Evolutionary conservation across 2,888 invertebrate genomes (phyloP).

Genomic region (Hemaris fuciformis): DNA sequence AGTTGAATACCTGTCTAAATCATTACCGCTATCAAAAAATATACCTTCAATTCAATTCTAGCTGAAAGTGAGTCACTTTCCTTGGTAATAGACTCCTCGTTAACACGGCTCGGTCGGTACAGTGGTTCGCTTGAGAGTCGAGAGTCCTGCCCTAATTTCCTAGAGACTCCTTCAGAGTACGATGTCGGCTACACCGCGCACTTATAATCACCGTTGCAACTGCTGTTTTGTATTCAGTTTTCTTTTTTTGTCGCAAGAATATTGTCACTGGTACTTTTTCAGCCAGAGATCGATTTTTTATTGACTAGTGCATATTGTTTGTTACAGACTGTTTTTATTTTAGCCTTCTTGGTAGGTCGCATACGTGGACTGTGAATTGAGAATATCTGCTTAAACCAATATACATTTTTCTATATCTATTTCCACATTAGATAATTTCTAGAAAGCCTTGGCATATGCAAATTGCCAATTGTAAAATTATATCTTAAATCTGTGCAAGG

Average conservation of each 20-base stretch:
- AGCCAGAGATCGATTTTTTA: no score
- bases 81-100: constrained; percentile 12
- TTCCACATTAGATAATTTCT: no score
- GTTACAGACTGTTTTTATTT: no score
- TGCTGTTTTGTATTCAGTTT: neutral
- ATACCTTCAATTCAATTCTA: neutral
- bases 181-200: constrained; percentile 11
- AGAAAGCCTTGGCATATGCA: no score
- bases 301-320: no score
- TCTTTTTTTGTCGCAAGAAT: neutral
- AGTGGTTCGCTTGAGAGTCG: constrained; percentile 23
- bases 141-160: constrained; percentile 32
- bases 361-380: no score
- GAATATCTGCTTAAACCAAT: no score
- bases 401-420: no score
- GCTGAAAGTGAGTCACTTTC: constrained; percentile 1
- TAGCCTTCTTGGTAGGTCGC: no score
- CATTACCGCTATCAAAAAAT: neutral
- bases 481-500: no score
- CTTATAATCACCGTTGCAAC: neutral
- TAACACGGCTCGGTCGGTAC: constrained; percentile 12
- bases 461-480: no score
- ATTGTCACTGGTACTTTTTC: no score
- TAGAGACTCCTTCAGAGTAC: constrained; percentile 22
- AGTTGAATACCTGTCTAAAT: neutral